These are phyloP conservation scores for Corythornis cristatus DNA, from an alignment of 2,113 vertebrate species.

Conservation along the genomic window DNA sequence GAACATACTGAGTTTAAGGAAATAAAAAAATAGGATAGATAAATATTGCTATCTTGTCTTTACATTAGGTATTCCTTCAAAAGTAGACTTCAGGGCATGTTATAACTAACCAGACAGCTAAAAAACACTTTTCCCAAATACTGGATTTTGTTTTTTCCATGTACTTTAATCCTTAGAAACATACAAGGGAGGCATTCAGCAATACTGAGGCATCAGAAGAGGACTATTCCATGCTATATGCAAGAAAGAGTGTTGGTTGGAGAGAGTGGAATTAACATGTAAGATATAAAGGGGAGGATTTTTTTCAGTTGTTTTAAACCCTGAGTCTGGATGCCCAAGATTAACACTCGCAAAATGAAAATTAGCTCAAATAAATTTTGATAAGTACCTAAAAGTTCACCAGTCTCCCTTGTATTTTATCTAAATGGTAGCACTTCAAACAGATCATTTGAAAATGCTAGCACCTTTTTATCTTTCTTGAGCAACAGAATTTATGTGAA, in stretches of 20 bases:
- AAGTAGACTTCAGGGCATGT: background rate
- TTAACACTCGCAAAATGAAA: conserved; percentile 21
- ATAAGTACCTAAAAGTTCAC: background rate
- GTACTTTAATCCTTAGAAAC: background rate
- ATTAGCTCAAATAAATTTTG: background rate
- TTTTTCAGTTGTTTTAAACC: conserved; percentile 4
- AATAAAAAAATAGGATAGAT: background rate
- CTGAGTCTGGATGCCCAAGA: background rate
- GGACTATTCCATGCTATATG: background rate
- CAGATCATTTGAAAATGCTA: background rate
- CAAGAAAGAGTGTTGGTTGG: background rate
- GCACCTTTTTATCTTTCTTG: background rate
- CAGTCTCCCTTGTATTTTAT: background rate
- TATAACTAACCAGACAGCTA: background rate
- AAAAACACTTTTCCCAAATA: background rate
- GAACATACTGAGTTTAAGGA: conserved; percentile 4
- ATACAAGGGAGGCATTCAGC: background rate
- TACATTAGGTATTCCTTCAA: background rate
- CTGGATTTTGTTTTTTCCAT: background rate
- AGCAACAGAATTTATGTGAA: background rate
- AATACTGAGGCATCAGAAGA: background rate
- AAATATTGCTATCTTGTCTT: background rate
- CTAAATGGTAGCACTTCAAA: background rate
- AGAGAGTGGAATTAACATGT: background rate
- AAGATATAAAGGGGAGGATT: background rate